Evolutionary conservation across 2,797 vertebrate species (phyloP).

Genomic region (Nannoperca australis): DNA sequence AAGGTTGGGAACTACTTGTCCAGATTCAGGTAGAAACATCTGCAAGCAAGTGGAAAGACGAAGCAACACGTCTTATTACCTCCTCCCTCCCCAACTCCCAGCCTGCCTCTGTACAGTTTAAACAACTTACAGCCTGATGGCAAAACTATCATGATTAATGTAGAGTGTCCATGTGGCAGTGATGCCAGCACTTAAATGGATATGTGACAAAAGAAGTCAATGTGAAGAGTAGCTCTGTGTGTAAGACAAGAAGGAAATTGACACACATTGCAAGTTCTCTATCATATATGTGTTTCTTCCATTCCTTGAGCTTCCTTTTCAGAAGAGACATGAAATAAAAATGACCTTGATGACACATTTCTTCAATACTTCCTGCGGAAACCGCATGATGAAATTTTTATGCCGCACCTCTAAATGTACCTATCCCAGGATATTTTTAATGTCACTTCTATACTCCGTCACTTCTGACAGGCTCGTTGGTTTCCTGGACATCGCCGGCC

Average conservation of each 20-base stretch:
- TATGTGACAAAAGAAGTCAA: constrained; percentile 49
- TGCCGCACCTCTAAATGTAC: constrained; percentile 76
- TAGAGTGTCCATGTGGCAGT: neutral
- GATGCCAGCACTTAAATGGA: constrained; percentile 20
- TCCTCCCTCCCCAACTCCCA: neutral
- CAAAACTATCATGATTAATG: constrained; percentile 11
- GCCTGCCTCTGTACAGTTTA: neutral
- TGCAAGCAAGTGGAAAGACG: too few relatives aligned
- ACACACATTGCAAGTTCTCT: neutral
- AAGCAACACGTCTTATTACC: constrained; percentile 32
- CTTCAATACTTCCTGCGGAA: constrained; percentile 67
- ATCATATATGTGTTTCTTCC: neutral
- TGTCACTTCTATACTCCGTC: constrained; percentile 77
- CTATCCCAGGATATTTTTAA: constrained; percentile 77
- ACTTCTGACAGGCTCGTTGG: constrained; percentile 73
- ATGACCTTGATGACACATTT: constrained; percentile 74
- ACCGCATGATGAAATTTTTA: constrained; percentile 77
- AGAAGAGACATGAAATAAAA: constrained; percentile 78
- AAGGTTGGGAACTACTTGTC: neutral
- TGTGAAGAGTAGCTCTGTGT: constrained; percentile 1
- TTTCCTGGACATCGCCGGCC: constrained; percentile 51
- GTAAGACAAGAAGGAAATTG: neutral
- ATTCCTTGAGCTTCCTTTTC: constrained; percentile 50
- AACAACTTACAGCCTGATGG: neutral
- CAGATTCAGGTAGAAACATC: neutral